These are phyloP conservation scores for Nasonia oneida DNA, from an alignment of 2,888 invertebrate genomes.

Conservation along the genomic window DNA sequence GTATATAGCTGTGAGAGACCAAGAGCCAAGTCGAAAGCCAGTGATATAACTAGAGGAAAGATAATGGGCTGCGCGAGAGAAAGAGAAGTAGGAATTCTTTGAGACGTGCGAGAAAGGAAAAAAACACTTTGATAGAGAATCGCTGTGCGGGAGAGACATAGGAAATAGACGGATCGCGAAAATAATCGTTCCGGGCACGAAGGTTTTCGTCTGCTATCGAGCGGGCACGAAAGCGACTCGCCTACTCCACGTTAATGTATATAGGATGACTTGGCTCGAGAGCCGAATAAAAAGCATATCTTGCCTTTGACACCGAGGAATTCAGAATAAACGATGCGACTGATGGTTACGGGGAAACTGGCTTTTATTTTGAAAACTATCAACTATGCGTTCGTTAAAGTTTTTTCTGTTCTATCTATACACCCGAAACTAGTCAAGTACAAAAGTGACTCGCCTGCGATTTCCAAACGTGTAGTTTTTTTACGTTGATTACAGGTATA, in stretches of 20 bases:
- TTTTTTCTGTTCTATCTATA: neutral
- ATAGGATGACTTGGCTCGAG: slow-evolving; percentile 20
- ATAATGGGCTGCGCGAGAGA: neutral
- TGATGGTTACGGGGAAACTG: neutral
- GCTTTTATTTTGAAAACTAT: neutral
- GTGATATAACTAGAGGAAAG: slow-evolving; percentile 10
- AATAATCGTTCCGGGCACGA: slow-evolving; percentile 49
- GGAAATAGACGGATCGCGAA: slow-evolving; percentile 41
- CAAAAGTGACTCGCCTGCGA: neutral
- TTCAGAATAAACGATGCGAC: slow-evolving; percentile 20
- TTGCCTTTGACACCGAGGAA: neutral
- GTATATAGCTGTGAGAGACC: neutral
- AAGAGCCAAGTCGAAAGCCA: neutral
- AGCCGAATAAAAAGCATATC: slow-evolving; percentile 21
- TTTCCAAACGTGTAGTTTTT: neutral
- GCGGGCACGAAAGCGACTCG: slow-evolving; percentile 18
- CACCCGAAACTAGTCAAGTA: neutral
- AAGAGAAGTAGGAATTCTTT: neutral
- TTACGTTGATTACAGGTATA: neutral
- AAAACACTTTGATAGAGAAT: neutral
- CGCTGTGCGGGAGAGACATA: neutral
- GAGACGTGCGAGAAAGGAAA: neutral
- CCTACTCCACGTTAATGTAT: neutral
- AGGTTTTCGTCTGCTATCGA: slow-evolving; percentile 24
- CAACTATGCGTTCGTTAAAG: neutral